phyloP scores from a whole-genome alignment of 2,888 invertebrate species.

The Andrena chrysosceles region DNA sequence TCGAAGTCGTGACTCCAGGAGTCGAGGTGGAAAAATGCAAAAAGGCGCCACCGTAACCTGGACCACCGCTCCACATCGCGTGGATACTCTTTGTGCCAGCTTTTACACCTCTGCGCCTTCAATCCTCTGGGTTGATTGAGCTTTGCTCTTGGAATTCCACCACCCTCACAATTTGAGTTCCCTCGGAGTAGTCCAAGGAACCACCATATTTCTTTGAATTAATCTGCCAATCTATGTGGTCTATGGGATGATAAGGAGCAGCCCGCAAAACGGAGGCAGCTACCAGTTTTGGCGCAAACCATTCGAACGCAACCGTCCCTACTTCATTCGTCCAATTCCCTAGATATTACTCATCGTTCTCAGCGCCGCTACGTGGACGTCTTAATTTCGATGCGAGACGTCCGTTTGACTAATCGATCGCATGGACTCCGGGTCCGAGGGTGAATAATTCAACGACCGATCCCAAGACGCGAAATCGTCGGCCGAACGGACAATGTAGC shows the following conservation, averaged over 20 bases:
- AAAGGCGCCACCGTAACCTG: constrained; percentile 74
- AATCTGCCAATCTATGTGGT: no score
- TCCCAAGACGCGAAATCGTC: constrained; percentile 20
- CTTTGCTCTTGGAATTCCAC: not conserved
- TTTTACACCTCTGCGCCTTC: constrained; percentile 6
- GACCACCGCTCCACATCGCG: constrained; percentile 60
- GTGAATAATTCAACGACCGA: constrained; percentile 12
- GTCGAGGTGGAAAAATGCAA: constrained; percentile 72
- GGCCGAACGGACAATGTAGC: constrained; percentile 23
- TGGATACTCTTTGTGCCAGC: constrained; percentile 31
- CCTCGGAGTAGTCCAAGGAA: not conserved
- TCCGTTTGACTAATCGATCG: constrained; percentile 19
- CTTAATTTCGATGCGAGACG: constrained; percentile 7
- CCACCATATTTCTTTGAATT: not conserved
- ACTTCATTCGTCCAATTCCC: not conserved
- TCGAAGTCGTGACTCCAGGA: constrained; percentile 73
- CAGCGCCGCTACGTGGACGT: not conserved
- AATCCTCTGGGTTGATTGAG: not conserved
- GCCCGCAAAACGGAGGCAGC: no score
- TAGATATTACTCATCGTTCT: not conserved
- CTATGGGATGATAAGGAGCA: no score
- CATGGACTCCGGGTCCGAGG: not conserved
- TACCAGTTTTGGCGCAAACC: no score
- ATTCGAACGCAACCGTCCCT: no score
- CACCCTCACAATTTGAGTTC: not conserved